These are phyloP conservation scores for Agrypnus murinus DNA, from an alignment of 2,888 invertebrate genomes.

Conservation along the genomic window DNA sequence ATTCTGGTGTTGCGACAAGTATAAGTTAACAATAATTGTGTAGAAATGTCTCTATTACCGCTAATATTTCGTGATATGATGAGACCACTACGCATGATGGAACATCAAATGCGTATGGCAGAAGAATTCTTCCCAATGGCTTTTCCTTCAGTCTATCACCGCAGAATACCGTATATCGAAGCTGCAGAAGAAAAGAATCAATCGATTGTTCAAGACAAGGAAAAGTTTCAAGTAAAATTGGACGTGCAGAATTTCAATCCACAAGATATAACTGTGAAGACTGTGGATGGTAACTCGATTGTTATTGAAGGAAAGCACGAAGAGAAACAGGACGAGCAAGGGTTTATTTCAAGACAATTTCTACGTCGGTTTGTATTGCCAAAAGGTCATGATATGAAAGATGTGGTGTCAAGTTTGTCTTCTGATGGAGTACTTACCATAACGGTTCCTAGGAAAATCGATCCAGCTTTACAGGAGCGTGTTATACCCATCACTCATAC, in stretches of 20 bases:
- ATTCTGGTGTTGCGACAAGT: not conserved
- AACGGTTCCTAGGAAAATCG: conserved; percentile 75
- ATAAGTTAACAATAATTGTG: not conserved
- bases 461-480: conserved; percentile 66
- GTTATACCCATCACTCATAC: conserved; percentile 71
- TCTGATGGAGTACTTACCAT: conserved; percentile 84
- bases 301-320: conserved; percentile 54
- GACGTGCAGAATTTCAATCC: conserved; percentile 51
- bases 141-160: not conserved
- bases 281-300: conserved; percentile 45
- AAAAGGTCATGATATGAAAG: conserved; percentile 82
- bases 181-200: conserved; percentile 62
- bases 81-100: conserved; percentile 61
- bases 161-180: conserved; percentile 45
- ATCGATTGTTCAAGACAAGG: conserved; percentile 76
- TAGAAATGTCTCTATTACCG: conserved; percentile 61
- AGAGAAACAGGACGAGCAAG: conserved; percentile 47
- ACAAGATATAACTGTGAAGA: conserved; percentile 54
- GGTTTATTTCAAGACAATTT: conserved; percentile 83
- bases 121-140: conserved; percentile 56
- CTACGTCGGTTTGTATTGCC: conserved; percentile 84
- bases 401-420: conserved; percentile 83
- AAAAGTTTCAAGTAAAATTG: conserved; percentile 72
- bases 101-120: conserved; percentile 61
- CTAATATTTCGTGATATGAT: conserved; percentile 60